Conservation (phyloP, 1,140 invertebrate genomes). For the Scaptomyza montana region DNA sequence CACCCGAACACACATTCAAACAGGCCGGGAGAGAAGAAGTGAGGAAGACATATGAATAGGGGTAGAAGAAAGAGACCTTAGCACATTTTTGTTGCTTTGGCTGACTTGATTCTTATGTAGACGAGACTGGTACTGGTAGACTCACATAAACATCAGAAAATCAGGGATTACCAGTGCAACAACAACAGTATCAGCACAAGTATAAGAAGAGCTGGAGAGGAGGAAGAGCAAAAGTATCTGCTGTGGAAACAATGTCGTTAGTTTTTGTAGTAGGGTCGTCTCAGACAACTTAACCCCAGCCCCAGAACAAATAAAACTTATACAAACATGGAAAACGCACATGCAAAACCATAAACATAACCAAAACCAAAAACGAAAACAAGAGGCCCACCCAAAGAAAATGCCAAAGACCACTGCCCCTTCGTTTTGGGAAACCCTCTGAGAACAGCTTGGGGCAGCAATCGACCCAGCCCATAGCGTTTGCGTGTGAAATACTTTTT, state of each 20-base stretch:
- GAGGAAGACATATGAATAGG: neutral
- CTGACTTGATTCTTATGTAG: slow-evolving; percentile 4
- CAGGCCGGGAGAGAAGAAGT: too few species aligned
- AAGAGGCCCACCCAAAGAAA: slow-evolving; percentile 5
- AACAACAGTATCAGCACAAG: neutral
- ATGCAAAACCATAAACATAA: neutral
- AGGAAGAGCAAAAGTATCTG: neutral
- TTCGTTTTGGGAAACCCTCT: neutral
- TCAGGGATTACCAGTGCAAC: slow-evolving; percentile 39
- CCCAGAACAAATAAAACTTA: slow-evolving; percentile 3
- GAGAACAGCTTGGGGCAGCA: slow-evolving; percentile 13
- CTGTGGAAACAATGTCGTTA: slow-evolving; percentile 7
- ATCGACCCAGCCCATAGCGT: slow-evolving; percentile 41
- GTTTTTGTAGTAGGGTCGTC: slow-evolving; percentile 18
- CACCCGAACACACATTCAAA: slow-evolving; percentile 15
- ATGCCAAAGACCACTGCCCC: slow-evolving; percentile 10
- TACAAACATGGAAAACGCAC: neutral
- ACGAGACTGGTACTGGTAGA: slow-evolving; percentile 5
- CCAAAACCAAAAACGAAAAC: slow-evolving; percentile 8
- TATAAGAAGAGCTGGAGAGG: neutral
- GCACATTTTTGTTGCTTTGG: neutral
- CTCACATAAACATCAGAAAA: slow-evolving; percentile 34
- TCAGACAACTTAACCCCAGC: slow-evolving; percentile 20
- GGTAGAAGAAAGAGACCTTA: neutral
- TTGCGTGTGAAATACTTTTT: slow-evolving; percentile 58